Base-by-base conservation (phyloP, 2,888 invertebrate genomes). In the Prosopocoilus inquinatus region DNA sequence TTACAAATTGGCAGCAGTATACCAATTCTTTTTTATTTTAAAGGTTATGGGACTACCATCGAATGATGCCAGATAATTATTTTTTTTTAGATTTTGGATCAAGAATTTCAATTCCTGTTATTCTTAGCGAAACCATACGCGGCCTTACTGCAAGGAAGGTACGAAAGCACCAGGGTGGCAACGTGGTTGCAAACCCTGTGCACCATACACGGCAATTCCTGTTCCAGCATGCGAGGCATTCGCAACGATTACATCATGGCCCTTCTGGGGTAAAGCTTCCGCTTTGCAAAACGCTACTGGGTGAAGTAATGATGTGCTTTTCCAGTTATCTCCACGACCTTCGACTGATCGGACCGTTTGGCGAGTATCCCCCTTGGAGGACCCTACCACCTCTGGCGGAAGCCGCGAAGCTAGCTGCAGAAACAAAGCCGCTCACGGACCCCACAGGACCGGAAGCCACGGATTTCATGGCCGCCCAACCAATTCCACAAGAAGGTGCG, bases 161-260 rank as follows among this genome's bases (percentile, higher is more conserved):
- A 75, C 12, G 80, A 81, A 33, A 72, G 78, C 38, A 76, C 78
- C 0, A 73, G 76, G 58, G 77, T 77, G 1, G 78, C 79, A 1
- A 69, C 77, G 3, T 83, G 82, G 82, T 66, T 82, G 28, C 79
- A 80, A 65, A 75, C 75, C n/a, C 68, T 83, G 2, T 80, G 80
- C 43, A 74, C 78, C 3, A 74, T 82, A 16, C 71, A 75, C 12
- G 75, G 75, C 9, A 67, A 67, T 1, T 61, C 71, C 2, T 82
- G 82, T 63, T 74, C 78, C 0, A 73, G 75, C 36, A 79, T 81
- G 79, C 79, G 80, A 62, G 79, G 78, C 2, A 73, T 82, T n/a
- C 70, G 82, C 12, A 82, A 83, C 63, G 82, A 83, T 64, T 83
- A 83, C 63, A 79, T 80, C 61, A 80, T 80, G 74, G 77, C 79